These are phyloP conservation scores for Laothoe populi DNA, from an alignment of 2,888 invertebrate species.

Conservation along the genomic window DNA sequence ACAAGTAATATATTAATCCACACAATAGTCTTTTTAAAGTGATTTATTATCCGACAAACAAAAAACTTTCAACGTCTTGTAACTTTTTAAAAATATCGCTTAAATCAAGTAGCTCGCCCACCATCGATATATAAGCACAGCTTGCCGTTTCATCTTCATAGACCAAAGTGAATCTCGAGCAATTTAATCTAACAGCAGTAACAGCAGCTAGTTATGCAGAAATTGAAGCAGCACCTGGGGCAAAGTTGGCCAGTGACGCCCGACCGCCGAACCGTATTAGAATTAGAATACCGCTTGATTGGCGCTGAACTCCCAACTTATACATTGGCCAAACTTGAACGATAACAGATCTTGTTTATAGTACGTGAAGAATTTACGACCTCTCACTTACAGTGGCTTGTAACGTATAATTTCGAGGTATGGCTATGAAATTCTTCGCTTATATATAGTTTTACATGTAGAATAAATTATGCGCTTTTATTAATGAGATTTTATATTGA, in stretches of 20 bases:
- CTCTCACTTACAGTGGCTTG: not conserved
- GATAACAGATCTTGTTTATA: slow-evolving; percentile 23
- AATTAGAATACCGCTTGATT: slow-evolving; percentile 54
- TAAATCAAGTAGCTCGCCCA: too few relatives aligned
- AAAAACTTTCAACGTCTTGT: too few relatives aligned
- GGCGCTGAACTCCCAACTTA: slow-evolving; percentile 46
- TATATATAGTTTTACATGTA: too few relatives aligned
- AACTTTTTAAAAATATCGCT: too few relatives aligned
- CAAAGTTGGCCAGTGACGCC: slow-evolving; percentile 13
- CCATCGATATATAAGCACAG: not conserved
- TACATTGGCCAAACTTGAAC: slow-evolving; percentile 35
- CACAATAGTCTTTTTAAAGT: too few relatives aligned
- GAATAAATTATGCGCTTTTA: too few relatives aligned
- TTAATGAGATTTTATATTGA: too few relatives aligned
- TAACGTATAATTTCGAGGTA: not conserved
- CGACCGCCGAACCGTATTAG: slow-evolving; percentile 29
- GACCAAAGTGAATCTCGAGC: slow-evolving; percentile 1
- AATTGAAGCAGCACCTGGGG: slow-evolving; percentile 25
- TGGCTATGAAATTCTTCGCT: not conserved
- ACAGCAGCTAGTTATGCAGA: slow-evolving; percentile 21
- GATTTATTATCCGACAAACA: too few relatives aligned
- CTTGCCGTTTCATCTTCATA: not conserved
- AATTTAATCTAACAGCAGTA: slow-evolving; percentile 19
- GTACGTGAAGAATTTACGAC: not conserved
- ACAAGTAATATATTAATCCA: too few relatives aligned